Base-by-base conservation (phyloP, 2,797 vertebrate genomes). In the Oophaga sylvatica region DNA sequence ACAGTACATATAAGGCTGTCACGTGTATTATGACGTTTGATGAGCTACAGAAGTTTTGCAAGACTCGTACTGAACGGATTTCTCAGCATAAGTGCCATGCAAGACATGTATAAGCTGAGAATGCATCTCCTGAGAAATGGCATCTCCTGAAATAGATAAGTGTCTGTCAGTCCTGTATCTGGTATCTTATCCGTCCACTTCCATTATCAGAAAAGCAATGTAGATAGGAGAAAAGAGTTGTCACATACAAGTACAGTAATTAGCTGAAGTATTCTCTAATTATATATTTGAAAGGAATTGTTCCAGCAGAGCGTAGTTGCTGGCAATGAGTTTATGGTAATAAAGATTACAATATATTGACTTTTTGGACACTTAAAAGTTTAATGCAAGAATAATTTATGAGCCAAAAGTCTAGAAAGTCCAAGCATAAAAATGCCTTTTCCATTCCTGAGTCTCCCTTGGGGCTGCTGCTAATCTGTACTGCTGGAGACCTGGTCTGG, bases 131-230 rank as follows among this genome's bases (percentile, higher is more conserved):
- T 77, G 5, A 48, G 26, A 59, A 76, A 76, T 60, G 73, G 57
- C 35, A 65, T 62, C 70, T 60, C 57, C 71, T 65, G 71, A 77
- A 84, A 84, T 84, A 84, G 83, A 77, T 65, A 84, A 84, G 83
- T 84, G 71, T 3, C 71, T 77, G 71, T 77, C 83, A 76, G 29
- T 84, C 71, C 63, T 57, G 6, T 56, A n/a, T 73, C 48, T 5
- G 12, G 45, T 62, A 77, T 84, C 83, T 84, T 77, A 84, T 84
- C 83, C 35, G 2, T 20, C 71, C 71, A 76, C 83, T 84, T 84
- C n/a, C 57, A 26, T 84, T 76, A 84, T 84, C 83, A 63, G n/a
- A 45, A 13, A 62, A 84, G 41, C 13, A 65, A 63, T 84, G 13
- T 4, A 62, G 83, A 84, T 84, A 84, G n/a, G n/a, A 48, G 71